Conservation (phyloP, 1,140 invertebrate species). For the Musca domestica region DNA sequence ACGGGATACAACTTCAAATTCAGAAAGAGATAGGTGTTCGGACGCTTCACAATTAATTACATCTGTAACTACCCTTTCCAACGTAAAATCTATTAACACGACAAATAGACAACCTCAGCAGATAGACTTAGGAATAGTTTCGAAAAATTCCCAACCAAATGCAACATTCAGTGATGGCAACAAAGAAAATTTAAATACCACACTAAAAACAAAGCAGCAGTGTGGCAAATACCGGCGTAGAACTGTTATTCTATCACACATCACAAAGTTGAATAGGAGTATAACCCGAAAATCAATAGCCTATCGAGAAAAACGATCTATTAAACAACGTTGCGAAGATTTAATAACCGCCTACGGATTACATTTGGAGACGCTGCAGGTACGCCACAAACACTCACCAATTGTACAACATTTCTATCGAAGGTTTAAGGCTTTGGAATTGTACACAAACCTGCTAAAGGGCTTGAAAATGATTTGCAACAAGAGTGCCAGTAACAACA, state of each 20-base stretch:
- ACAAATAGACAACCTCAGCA: too few species aligned
- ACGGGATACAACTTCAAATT: too few species aligned
- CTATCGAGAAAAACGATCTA: background rate
- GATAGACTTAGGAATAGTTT: too few species aligned
- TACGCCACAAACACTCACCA: slow-evolving; percentile 25
- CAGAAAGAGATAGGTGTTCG: too few species aligned
- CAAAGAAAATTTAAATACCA: too few species aligned
- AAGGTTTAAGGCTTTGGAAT: slow-evolving; percentile 42
- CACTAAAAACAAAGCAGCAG: too few species aligned
- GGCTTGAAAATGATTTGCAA: slow-evolving; percentile 51
- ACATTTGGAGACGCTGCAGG: slow-evolving; percentile 34
- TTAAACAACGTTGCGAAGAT: slow-evolving; percentile 30
- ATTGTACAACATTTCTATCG: slow-evolving; percentile 33
- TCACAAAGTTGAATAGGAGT: background rate
- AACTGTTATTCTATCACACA: background rate
- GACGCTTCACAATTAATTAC: too few species aligned
- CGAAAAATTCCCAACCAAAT: too few species aligned
- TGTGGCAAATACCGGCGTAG: background rate
- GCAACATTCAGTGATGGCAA: too few species aligned
- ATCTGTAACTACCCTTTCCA: too few species aligned
- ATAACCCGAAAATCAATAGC: background rate
- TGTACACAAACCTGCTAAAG: slow-evolving; percentile 41
- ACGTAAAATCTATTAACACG: too few species aligned
- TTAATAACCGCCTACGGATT: slow-evolving; percentile 34
- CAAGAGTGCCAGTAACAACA: slow-evolving; percentile 23